A percentile compares a stretch with the other conserved stretches of the same genome.
These are phyloP conservation scores for Pygoscelis adeliae DNA, from an alignment of 2,113 vertebrate species.

Conservation along the genomic window DNA sequence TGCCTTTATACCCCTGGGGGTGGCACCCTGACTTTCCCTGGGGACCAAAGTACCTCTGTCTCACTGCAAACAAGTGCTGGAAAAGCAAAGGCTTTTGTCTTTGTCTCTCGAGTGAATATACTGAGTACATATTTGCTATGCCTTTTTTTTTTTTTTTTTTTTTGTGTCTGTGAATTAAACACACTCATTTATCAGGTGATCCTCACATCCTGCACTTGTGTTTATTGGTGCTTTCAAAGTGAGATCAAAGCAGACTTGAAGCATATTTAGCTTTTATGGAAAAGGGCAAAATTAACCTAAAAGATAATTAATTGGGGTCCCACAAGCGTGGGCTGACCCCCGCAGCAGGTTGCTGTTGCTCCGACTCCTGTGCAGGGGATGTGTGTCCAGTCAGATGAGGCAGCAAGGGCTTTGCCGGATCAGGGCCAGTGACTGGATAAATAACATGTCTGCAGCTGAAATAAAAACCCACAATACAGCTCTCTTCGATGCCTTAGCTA, in stretches of 20 bases:
- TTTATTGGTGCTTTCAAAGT: neutral
- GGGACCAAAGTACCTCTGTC: neutral
- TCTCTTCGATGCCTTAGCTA: neutral
- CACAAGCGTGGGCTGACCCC: neutral
- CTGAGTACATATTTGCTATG: neutral
- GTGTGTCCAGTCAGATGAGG: neutral
- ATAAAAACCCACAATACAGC: neutral
- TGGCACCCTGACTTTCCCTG: neutral
- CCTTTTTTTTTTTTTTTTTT: neutral
- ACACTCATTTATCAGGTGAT: neutral
- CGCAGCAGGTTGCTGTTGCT: neutral
- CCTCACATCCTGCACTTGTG: accelerated
- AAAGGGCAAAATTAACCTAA: neutral
- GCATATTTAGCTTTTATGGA: neutral
- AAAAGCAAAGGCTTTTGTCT: neutral
- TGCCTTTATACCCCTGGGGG: neutral
- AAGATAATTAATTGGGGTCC: neutral
- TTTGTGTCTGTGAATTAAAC: neutral
- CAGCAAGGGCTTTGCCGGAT: neutral
- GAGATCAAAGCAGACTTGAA: neutral
- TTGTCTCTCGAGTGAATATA: neutral
- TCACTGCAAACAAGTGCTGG: neutral
- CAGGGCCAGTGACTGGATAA: neutral
- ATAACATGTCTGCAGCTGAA: neutral
- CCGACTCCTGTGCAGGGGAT: accelerated